phyloP scores from a whole-genome alignment of 2,888 invertebrate species.

The Agonopterix heracliana region DNA sequence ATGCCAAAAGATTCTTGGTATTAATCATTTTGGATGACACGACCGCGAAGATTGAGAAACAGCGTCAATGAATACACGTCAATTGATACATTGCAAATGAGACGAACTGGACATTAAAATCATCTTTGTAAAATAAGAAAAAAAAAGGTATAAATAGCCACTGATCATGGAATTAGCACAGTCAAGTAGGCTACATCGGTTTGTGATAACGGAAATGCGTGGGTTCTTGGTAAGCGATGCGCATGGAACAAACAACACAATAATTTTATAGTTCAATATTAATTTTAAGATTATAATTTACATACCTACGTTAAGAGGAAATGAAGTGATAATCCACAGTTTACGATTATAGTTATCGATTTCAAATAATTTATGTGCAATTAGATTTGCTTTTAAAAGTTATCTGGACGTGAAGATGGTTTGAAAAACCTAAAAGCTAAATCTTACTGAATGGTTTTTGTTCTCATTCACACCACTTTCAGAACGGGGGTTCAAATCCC shows the following conservation, averaged over 20 bases:
- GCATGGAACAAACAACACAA: neutral
- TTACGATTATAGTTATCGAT: slow-evolving; percentile 2
- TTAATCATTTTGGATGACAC: neutral
- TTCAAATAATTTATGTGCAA: slow-evolving; percentile 4
- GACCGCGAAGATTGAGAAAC: slow-evolving; percentile 53
- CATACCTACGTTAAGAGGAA: slow-evolving; percentile 4
- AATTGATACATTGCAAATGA: slow-evolving; percentile 55
- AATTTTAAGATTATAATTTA: neutral
- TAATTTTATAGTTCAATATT: slow-evolving; percentile 1
- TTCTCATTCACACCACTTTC: too few species aligned
- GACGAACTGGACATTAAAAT: slow-evolving; percentile 49
- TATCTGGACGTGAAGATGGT: neutral
- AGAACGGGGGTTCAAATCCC: too few species aligned
- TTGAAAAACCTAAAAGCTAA: too few species aligned
- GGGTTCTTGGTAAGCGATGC: slow-evolving; percentile 52
- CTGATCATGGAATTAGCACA: slow-evolving; percentile 50
- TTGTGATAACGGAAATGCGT: slow-evolving; percentile 59
- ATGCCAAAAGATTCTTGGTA: too few species aligned
- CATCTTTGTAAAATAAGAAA: slow-evolving; percentile 43
- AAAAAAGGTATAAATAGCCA: slow-evolving; percentile 69
- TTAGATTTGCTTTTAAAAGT: neutral
- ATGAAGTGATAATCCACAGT: slow-evolving; percentile 12
- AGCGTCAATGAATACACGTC: slow-evolving; percentile 47
- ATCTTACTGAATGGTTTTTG: too few species aligned
- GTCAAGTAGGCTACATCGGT: slow-evolving; percentile 49